These are phyloP conservation scores for Heterodera carotae DNA, from an alignment of 1,140 invertebrate species.

Conservation along the genomic window DNA sequence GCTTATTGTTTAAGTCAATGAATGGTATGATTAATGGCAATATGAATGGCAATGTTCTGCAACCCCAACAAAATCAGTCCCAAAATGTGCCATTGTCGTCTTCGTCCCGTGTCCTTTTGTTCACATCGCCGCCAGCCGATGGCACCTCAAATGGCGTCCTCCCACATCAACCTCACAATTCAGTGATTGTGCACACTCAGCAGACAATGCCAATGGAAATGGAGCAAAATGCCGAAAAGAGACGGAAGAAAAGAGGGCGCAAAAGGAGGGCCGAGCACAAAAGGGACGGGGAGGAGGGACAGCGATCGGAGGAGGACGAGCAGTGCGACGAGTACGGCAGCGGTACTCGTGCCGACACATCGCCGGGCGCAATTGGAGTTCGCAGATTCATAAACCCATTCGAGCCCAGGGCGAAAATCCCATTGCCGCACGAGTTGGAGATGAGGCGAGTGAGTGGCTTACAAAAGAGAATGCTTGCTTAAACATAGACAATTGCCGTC, in stretches of 20 bases:
- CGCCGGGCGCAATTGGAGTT: not conserved
- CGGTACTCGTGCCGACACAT: not conserved
- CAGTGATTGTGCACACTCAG: not conserved
- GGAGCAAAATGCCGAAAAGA: not conserved
- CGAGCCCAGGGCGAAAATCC: constrained; percentile 66
- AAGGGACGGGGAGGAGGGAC: not conserved
- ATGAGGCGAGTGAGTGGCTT: constrained; percentile 53
- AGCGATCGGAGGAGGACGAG: not conserved
- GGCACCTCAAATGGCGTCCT: not conserved
- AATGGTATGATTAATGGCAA: not conserved
- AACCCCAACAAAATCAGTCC: not conserved
- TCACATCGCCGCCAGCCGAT: not conserved
- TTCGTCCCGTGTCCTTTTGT: not conserved
- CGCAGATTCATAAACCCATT: constrained; percentile 57
- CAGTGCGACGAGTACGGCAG: not conserved
- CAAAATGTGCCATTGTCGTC: not conserved
- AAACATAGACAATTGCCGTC: not conserved
- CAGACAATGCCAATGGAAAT: not conserved
- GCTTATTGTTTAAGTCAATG: too few species aligned
- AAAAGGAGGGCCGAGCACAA: not conserved
- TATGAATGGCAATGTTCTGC: not conserved
- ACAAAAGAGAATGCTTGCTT: not conserved
- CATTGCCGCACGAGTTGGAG: constrained; percentile 62
- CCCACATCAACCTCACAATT: not conserved
- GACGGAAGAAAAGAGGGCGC: not conserved